Evolutionary conservation across 2,888 invertebrate species (phyloP).

Genomic region (Hedya salicella): DNA sequence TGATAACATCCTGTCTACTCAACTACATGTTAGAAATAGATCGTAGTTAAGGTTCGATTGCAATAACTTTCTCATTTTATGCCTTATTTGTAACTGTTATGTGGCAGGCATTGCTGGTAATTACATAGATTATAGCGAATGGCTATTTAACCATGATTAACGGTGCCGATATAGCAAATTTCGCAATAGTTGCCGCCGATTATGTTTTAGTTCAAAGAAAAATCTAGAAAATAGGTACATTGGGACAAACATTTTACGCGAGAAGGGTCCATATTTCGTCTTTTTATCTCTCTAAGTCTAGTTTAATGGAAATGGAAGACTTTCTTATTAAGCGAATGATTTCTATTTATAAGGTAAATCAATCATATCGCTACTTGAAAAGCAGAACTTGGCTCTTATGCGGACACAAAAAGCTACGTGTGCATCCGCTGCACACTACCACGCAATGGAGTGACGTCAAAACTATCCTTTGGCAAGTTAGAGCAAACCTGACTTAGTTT

Average conservation of each 20-base stretch:
- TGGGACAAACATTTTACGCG: not conserved
- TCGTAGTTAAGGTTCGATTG: constrained; percentile 30
- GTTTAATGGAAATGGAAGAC: no score
- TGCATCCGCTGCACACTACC: no score
- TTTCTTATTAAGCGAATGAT: no score
- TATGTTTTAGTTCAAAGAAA: not conserved
- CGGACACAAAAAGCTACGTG: no score
- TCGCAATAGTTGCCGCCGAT: constrained; percentile 3
- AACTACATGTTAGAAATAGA: constrained; percentile 29
- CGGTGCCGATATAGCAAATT: not conserved
- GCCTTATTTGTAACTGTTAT: constrained; percentile 39
- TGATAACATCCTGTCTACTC: constrained; percentile 39
- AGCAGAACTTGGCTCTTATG: no score
- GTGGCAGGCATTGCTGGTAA: constrained; percentile 26
- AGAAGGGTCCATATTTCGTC: not conserved
- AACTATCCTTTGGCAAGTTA: no score
- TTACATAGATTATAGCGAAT: constrained; percentile 23
- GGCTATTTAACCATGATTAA: constrained; percentile 16
- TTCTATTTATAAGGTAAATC: no score
- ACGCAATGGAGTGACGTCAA: no score
- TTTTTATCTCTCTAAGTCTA: no score
- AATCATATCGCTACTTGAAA: no score
- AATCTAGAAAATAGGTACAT: not conserved
- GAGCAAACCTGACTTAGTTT: no score
- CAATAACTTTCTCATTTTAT: constrained; percentile 41